Evolutionary conservation across 2,888 invertebrate genomes (phyloP), one percentile per base, ranked within the genome.

Genomic region (Caenorhabditis sp.): DNA sequence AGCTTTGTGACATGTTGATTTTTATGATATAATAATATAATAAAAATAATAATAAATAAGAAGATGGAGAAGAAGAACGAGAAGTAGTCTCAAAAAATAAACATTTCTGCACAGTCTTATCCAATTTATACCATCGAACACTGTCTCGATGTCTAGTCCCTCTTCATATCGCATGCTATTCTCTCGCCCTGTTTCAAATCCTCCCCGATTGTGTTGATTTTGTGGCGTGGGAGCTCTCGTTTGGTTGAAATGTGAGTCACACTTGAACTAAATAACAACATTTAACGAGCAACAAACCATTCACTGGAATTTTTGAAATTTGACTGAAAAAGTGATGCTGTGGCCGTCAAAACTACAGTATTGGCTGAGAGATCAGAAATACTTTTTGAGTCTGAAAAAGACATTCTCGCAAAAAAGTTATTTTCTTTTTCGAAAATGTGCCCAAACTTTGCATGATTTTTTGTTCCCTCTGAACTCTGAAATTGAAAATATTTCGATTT

Each of bases 1-100:
- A 81, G 69, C 77, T 70, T 58, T 81, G 78, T 6, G 73, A 75
- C 74, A 80, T 78, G 31, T 31, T 31, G 31, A 31, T 62, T 1
- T 58, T 12, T 43, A n/a, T 17, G 14, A 43, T 43, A 43, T 10
- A 31, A 31, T 31, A 31, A 31, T 31, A 31, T 31, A 6, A 43
- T 43, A 43, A 43, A 43, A 43, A 43, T 14, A 43, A 43, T 43
- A 43, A 3, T 6, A 43, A 43, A 43, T 36, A 36, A 36, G 36
- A 36, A 36, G 12, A 36, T 12, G 36, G n/a, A n/a, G n/a, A n/a
- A n/a, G n/a, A n/a, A n/a, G n/a, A n/a, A n/a, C n/a, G n/a, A n/a
- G n/a, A n/a, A n/a, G n/a, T n/a, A 31, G 31, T 31, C 31, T 31
- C 31, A 43, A 43, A 43, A 43, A 43, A 43, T 43, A 43, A 43